Conservation (phyloP, 2,113 vertebrate genomes). For the Aspidoscelis tigris region DNA sequence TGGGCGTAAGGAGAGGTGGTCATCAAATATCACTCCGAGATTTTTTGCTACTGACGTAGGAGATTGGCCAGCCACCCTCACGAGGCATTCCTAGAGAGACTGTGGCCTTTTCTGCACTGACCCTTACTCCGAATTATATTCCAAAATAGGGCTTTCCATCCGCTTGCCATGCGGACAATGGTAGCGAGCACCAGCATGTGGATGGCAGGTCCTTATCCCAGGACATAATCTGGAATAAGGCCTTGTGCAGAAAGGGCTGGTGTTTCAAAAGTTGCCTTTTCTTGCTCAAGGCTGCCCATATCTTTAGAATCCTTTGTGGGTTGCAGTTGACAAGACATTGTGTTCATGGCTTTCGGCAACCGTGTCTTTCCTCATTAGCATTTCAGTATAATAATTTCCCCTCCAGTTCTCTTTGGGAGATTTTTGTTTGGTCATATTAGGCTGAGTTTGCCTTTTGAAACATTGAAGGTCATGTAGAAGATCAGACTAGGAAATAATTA, state of each 20-base stretch:
- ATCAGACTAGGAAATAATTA: conserved; percentile 21
- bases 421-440: conserved; percentile 33
- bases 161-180: too few species aligned
- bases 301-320: conserved; percentile 49
- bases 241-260: too few species aligned
- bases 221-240: too few species aligned
- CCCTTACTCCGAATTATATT: too few species aligned
- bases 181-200: too few species aligned
- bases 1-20: too few species aligned
- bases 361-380: conserved; percentile 60
- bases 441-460: conserved; percentile 34
- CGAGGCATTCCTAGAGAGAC: conserved; percentile 24
- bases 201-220: too few species aligned
- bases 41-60: too few species aligned
- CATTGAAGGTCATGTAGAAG: conserved; percentile 57
- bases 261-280: conserved; percentile 1
- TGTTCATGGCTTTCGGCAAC: conserved; percentile 14
- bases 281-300: conserved; percentile 29
- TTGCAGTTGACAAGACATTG: conserved; percentile 39
- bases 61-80: too few species aligned
- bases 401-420: neutral
- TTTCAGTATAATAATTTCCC: conserved; percentile 48
- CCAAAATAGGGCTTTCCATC: too few species aligned
- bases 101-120: neutral
- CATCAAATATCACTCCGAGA: too few species aligned